Evolutionary conservation across 2,113 vertebrate species (phyloP).

Genomic region (Takifugu flavidus): DNA sequence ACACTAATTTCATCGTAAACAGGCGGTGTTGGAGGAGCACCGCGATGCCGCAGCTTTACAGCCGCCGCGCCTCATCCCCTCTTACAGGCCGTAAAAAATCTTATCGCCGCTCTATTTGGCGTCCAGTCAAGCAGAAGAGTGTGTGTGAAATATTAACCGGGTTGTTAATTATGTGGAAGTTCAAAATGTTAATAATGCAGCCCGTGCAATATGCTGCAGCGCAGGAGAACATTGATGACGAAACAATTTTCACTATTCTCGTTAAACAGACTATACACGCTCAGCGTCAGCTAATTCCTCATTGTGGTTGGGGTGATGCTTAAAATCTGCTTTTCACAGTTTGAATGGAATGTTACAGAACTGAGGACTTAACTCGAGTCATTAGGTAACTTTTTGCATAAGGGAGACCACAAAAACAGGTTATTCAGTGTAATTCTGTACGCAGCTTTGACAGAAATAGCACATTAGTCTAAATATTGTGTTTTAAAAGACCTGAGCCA

Average conservation of each 20-base stretch:
- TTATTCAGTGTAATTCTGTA: background rate
- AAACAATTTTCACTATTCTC: background rate
- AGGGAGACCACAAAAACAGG: no score
- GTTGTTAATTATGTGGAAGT: background rate
- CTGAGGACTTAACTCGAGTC: no score
- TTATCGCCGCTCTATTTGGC: background rate
- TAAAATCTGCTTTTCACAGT: no score
- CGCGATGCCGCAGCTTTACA: background rate
- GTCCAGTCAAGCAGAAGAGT: background rate
- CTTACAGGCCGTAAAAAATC: conserved; percentile 9
- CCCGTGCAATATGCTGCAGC: background rate
- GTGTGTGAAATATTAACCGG: background rate
- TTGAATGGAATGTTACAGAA: no score
- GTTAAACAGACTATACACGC: background rate
- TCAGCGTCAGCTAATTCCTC: no score
- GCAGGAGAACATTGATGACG: background rate
- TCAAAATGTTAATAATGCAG: conserved; percentile 1
- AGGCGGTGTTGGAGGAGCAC: no score
- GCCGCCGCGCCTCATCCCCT: conserved; percentile 14
- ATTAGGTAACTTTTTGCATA: no score
- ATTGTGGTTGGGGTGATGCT: no score
- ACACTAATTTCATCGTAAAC: no score
- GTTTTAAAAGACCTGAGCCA: no score
- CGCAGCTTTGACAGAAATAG: background rate
- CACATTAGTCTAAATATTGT: no score